A percentile compares a stretch with the other conserved stretches of the same genome.
phyloP scores from a whole-genome alignment of 2,113 vertebrate species.

The Crocuta crocuta region DNA sequence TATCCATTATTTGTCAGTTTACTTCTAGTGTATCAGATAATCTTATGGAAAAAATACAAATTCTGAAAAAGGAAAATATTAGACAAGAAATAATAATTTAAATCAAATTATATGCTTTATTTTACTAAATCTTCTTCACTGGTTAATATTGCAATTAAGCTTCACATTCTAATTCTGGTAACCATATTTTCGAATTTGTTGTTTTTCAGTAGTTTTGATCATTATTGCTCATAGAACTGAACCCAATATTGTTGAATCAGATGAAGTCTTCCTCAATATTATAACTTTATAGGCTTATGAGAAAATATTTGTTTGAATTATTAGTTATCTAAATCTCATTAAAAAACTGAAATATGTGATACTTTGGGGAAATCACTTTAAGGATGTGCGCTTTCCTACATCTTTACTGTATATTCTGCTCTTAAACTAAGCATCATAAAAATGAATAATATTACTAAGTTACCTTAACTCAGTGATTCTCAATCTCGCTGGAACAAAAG shows the following conservation, averaged over 20 bases:
- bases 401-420: not conserved
- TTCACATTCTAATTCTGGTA: not conserved
- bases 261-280: not conserved
- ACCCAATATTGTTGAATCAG: not conserved
- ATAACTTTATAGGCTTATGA: not conserved
- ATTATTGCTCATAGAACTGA: not conserved
- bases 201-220: not conserved
- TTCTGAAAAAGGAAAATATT: not conserved
- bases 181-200: not conserved
- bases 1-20: not conserved
- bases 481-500: not conserved
- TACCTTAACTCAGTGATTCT: not conserved
- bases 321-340: not conserved
- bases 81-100: not conserved
- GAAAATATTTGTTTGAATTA: slow-evolving; percentile 18
- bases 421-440: not conserved
- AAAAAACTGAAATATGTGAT: not conserved
- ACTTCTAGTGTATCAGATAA: not conserved
- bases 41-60: not conserved
- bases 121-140: not conserved
- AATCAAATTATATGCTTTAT: not conserved
- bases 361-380: not conserved
- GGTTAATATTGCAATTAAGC: not conserved
- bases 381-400: not conserved
- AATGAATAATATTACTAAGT: not conserved